Base-by-base conservation (phyloP, 2,888 invertebrate species). In the Petrolisthes cinctipes region DNA sequence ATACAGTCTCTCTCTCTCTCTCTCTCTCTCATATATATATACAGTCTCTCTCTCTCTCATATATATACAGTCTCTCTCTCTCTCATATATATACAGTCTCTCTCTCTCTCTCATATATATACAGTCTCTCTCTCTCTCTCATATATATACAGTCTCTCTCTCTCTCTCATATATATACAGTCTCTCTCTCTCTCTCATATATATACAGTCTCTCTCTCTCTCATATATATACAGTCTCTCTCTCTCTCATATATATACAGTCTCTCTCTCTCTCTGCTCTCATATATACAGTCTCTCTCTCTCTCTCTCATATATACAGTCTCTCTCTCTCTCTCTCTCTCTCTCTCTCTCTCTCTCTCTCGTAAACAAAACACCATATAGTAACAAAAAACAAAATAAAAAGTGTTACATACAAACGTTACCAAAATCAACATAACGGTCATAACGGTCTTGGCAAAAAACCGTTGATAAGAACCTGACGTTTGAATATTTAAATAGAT, bases 301-400 rank as follows among this genome's bases (percentile, higher is more conserved):
- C 71, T 71, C 71, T 17, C n/a, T n/a, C n/a, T n/a, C 37, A 37
- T 37, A 37, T 2, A 37, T 3, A 6, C 71, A n/a, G n/a, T 71
- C 71, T n/a, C n/a, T 71, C 71, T n/a, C 71, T 71, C n/a, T 6
- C 20, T 1, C 20, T n/a, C 71, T 71, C 71, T 1, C 71, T 71
- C 71, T n/a, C 71, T 71, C 71, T n/a, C 71, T 71, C 71, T 71
- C 71, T 71, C 71, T 71, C 71, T 71, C 71, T 71, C 71, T 37
- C 1, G 37, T 37, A 37, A 1, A 37, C 37, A 37, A 37, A 37
- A 37, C 37, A 37, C 37, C 37, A 37, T 37, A 37, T 37, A 37
- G 37, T 37, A 37, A 37, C 37, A 37, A 37, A 37, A 37, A 37
- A 37, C 37, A 37, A 37, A 37, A 37, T 37, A 37, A 0, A 37